Conservation (phyloP, 2,888 invertebrate genomes). For the Dendrolimus houi region DNA sequence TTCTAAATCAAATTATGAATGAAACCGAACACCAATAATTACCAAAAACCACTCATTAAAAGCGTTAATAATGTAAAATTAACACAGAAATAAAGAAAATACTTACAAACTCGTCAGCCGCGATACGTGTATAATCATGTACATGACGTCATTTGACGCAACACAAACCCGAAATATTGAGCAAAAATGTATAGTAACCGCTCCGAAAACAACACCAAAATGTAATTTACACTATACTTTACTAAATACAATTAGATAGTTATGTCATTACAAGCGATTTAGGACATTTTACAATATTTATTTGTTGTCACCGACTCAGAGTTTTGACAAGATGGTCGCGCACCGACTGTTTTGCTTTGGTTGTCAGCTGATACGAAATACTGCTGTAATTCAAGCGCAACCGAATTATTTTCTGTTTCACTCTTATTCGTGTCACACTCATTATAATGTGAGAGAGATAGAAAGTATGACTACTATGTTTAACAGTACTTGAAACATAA, state of each 20-base stretch:
- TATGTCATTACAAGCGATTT: constrained; percentile 67
- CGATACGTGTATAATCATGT: constrained; percentile 75
- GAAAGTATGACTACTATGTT: constrained; percentile 32
- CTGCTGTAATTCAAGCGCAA: constrained; percentile 51
- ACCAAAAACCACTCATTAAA: constrained; percentile 36
- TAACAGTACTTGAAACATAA: constrained; percentile 45
- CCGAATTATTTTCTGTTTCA: constrained; percentile 25
- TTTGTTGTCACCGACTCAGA: constrained; percentile 71
- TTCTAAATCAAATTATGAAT: constrained; percentile 56
- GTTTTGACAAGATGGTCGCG: constrained; percentile 78
- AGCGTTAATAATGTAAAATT: constrained; percentile 44
- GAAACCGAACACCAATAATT: constrained; percentile 42
- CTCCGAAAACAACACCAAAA: constrained; percentile 55
- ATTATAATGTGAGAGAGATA: constrained; percentile 30
- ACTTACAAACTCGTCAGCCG: constrained; percentile 71
- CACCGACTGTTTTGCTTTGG: constrained; percentile 78
- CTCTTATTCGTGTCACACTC: constrained; percentile 16
- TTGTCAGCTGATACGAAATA: constrained; percentile 76
- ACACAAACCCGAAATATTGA: constrained; percentile 71
- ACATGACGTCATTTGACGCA: constrained; percentile 78
- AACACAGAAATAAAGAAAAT: constrained; percentile 68
- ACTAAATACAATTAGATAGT: constrained; percentile 55
- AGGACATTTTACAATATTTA: constrained; percentile 73
- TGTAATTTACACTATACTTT: constrained; percentile 60
- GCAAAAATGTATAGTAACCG: constrained; percentile 61